phyloP scores from a whole-genome alignment of 2,113 vertebrate genomes.

The Taurulus bubalis region DNA sequence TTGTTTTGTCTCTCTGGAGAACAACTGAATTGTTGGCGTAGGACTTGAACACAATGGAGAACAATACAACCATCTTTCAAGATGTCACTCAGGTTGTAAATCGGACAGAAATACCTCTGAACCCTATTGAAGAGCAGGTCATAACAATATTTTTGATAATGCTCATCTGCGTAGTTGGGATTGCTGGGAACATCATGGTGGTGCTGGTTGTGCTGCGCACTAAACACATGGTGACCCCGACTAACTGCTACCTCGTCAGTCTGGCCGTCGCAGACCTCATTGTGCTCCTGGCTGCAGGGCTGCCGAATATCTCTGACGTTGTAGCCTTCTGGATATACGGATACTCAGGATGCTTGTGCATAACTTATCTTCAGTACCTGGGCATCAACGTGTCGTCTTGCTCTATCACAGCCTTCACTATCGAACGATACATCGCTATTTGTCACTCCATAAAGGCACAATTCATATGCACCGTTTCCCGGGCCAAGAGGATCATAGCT shows the following conservation, averaged over 20 bases:
- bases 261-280: conserved; percentile 88
- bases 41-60: conserved; percentile 66
- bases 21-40: conserved; percentile 23
- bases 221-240: conserved; percentile 90
- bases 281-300: conserved; percentile 86
- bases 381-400: conserved; percentile 90
- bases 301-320: conserved; percentile 87
- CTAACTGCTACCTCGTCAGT: conserved; percentile 91
- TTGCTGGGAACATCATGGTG: conserved; percentile 88
- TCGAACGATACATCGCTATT: conserved; percentile 90
- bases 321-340: conserved; percentile 88
- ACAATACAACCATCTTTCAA: conserved; percentile 61
- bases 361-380: conserved; percentile 91
- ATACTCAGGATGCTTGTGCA: conserved; percentile 87
- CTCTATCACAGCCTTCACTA: conserved; percentile 88
- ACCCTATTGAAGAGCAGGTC: conserved; percentile 85
- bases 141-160: conserved; percentile 88
- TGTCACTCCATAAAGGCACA: conserved; percentile 89
- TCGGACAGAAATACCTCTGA: conserved; percentile 82
- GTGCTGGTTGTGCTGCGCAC: conserved; percentile 88
- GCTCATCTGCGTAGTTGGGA: conserved; percentile 87
- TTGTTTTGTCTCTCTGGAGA: conserved; percentile 28
- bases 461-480: conserved; percentile 87
- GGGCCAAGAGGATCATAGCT: conserved; percentile 88
- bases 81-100: conserved; percentile 65